phyloP scores from a whole-genome alignment of 2,888 invertebrate genomes.

The Leptogaster cylindrica region DNA sequence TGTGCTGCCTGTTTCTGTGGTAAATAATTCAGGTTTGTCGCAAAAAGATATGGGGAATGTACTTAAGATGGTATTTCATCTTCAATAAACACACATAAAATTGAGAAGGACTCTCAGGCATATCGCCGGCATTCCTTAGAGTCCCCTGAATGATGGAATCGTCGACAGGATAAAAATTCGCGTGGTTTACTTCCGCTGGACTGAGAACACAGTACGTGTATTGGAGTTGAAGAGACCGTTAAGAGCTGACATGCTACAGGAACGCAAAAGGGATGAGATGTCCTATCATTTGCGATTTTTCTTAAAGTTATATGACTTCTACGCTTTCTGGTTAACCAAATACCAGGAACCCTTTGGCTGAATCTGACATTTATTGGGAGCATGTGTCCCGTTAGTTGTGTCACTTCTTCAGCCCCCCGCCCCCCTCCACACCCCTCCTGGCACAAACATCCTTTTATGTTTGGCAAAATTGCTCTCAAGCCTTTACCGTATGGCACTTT shows the following conservation, averaged over 20 bases:
- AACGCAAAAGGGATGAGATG: background rate
- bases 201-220: constrained; percentile 13
- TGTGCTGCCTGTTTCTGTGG: constrained; percentile 5
- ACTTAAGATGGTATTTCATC: constrained; percentile 44
- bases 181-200: constrained; percentile 34
- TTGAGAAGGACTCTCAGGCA: constrained; percentile 23
- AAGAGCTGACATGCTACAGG: background rate
- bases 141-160: constrained; percentile 19
- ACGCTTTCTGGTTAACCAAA: constrained; percentile 45
- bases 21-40: constrained; percentile 44
- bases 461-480: too few relatives aligned
- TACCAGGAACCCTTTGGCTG: constrained; percentile 26
- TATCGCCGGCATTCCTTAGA: constrained; percentile 24
- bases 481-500: too few relatives aligned
- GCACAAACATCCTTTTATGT: constrained; percentile 7
- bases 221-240: constrained; percentile 15
- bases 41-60: constrained; percentile 42
- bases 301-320: constrained; percentile 46
- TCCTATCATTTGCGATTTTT: constrained; percentile 43
- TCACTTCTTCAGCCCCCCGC: constrained; percentile 28
- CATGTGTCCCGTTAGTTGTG: constrained; percentile 44
- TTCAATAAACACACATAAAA: constrained; percentile 43
- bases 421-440: too few relatives aligned
- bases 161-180: constrained; percentile 35
- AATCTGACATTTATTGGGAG: constrained; percentile 48